Evolutionary conservation across 2,888 invertebrate genomes (phyloP), one percentile per base, ranked within the genome.

Genomic region (Limnephilus marmoratus): DNA sequence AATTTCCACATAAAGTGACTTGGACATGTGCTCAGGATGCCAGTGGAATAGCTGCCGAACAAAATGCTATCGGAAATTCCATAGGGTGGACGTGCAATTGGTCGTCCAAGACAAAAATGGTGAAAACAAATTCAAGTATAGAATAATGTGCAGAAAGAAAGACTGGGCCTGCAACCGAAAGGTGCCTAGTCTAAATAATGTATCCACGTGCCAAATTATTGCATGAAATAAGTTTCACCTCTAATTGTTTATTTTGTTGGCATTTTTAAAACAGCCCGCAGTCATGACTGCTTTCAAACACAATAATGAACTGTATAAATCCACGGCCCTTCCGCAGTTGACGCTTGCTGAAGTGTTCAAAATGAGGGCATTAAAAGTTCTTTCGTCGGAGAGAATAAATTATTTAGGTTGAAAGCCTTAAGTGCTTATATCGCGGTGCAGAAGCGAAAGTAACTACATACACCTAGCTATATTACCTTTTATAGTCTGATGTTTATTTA

Each of bases 351-450:
- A n/a, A 68, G 24, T 68, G 24, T 68, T 68, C 24, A 68, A 68
- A 68, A 68, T n/a, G 68, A 68, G n/a, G 68, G 68, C 68, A 68
- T 68, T 68, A 45, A n/a, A 45, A 86, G 45, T 86, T 86, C n/a
- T 45, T 86, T 86, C 45, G n/a, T 86, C n/a, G 13, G 86, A 86
- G 86, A n/a, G 45, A 86, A 86, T 37, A 86, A n/a, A 45, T 86
- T 82, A 34, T 82, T 82, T 34, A 82, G 34, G 31, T 34, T 31
- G 82, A 82, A 82, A 68, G 29, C 34, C 18, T 82, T 82, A 68
- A 34, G 34, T 53, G 89, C 89, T 68, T 34, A 68, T 34, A 89
- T 89, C 9, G 89, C 68, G 80, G 31, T 89, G 68, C 80, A 68
- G 34, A n/a, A 68, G n/a, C 68, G 68, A 68, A 68, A 68, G 68